Evolutionary conservation across 2,113 vertebrate genomes (phyloP).

Genomic region (Aplodontia rufa): DNA sequence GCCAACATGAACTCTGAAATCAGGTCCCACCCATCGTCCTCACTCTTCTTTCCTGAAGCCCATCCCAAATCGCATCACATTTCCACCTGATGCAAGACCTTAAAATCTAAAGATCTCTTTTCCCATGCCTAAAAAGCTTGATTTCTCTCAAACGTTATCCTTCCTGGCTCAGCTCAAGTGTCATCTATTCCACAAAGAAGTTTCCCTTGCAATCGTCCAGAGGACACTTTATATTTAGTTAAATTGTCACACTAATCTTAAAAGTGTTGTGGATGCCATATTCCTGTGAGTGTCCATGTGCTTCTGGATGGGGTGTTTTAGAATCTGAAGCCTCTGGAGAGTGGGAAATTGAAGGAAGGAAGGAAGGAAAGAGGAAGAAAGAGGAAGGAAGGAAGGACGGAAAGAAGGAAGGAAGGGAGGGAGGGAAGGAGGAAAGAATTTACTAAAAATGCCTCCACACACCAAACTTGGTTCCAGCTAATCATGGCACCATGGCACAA

Average conservation of each 20-base stretch:
- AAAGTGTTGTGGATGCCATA: background rate
- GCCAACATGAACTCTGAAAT: conserved; percentile 12
- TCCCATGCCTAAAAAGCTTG: background rate
- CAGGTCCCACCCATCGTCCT: background rate
- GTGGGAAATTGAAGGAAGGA: background rate
- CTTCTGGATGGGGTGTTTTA: background rate
- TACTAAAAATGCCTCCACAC: background rate
- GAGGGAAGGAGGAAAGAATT: background rate
- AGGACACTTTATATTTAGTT: background rate
- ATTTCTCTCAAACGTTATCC: background rate
- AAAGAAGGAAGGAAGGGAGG: background rate
- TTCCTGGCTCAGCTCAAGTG: background rate
- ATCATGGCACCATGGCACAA: background rate
- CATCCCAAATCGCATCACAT: background rate
- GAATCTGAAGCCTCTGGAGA: background rate
- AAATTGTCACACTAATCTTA: background rate
- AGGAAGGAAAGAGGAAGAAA: no score
- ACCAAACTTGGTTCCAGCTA: background rate
- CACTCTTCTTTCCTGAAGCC: background rate
- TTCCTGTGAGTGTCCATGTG: background rate
- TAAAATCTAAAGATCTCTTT: background rate
- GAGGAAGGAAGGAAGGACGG: background rate
- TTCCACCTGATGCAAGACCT: background rate
- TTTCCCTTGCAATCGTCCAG: background rate
- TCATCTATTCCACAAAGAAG: background rate